These are phyloP conservation scores for Tragelaphus imberbis DNA, from an alignment of 2,113 vertebrate genomes.

Conservation along the genomic window DNA sequence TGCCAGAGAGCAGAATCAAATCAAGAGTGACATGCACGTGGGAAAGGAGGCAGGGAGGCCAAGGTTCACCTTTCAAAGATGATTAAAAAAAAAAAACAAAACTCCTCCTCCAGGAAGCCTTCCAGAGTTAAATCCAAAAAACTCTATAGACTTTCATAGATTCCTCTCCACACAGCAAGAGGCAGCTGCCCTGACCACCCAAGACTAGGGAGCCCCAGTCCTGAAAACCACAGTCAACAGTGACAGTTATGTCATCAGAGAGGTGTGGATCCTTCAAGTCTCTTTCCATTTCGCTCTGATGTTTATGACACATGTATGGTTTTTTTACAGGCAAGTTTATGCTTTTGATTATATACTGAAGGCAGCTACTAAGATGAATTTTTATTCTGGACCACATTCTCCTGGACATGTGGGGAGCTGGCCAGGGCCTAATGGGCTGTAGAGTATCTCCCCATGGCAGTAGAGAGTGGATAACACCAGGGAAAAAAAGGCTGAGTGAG, in stretches of 20 bases:
- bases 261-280: not conserved
- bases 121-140: not conserved
- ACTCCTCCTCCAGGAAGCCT: not conserved
- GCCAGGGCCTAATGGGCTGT: not conserved
- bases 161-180: not conserved
- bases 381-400: not conserved
- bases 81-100: too few species aligned
- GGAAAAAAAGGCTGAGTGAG: not conserved
- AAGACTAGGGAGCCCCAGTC: not conserved
- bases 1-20: not conserved
- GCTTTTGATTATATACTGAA: slow-evolving; percentile 32
- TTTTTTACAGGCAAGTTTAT: slow-evolving; percentile 33
- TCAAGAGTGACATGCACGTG: not conserved
- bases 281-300: slow-evolving; percentile 26
- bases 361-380: slow-evolving; percentile 25
- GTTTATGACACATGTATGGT: not conserved
- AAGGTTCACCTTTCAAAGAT: not conserved
- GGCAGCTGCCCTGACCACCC: not conserved
- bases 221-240: not conserved
- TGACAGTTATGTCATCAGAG: not conserved
- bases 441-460: not conserved
- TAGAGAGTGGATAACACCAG: not conserved
- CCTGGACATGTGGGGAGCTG: not conserved
- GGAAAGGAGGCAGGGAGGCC: not conserved
- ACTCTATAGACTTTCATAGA: not conserved